phyloP scores from a whole-genome alignment of 2,797 vertebrate species.

The Parotocinclus haroldoi region DNA sequence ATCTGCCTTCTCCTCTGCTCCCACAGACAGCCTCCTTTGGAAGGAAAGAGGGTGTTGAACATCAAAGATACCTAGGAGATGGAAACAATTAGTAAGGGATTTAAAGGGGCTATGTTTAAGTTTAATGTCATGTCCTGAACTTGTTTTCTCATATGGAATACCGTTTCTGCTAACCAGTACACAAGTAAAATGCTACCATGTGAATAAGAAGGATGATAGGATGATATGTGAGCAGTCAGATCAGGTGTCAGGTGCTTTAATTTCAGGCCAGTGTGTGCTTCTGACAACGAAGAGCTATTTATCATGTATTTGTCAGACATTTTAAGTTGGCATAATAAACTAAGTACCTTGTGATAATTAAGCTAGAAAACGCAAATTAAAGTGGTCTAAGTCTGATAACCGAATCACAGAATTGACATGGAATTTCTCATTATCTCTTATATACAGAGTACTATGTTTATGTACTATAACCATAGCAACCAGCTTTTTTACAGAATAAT shows the following conservation, averaged over 20 bases:
- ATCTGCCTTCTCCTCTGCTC: conserved; percentile 76
- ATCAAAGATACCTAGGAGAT: conserved; percentile 80
- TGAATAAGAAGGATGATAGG: not conserved
- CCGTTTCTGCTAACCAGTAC: too few species aligned
- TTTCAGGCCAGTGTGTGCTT: conserved; percentile 13
- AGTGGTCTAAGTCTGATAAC: conserved; percentile 52
- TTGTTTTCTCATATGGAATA: too few species aligned
- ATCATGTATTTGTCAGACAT: conserved; percentile 43
- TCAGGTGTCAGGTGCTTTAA: conserved; percentile 3
- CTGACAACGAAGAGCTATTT: conserved; percentile 45
- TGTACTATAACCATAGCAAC: conserved; percentile 67
- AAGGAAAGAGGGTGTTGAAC: conserved; percentile 74
- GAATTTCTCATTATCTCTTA: conserved; percentile 76
- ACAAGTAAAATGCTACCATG: too few species aligned
- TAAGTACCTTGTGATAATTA: conserved; percentile 45
- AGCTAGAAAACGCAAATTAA: conserved; percentile 38
- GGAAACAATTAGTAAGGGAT: conserved; percentile 79
- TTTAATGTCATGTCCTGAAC: conserved; percentile 32
- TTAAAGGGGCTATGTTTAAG: conserved; percentile 60
- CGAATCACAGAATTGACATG: conserved; percentile 67
- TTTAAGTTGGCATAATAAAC: conserved; percentile 51
- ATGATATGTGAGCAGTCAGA: conserved; percentile 1
- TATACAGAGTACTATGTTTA: conserved; percentile 61
- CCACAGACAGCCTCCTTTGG: conserved; percentile 72
- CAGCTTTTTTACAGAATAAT: conserved; percentile 76